Base-by-base conservation (phyloP, 1,140 invertebrate species). In the Leguminivora glycinivorella region DNA sequence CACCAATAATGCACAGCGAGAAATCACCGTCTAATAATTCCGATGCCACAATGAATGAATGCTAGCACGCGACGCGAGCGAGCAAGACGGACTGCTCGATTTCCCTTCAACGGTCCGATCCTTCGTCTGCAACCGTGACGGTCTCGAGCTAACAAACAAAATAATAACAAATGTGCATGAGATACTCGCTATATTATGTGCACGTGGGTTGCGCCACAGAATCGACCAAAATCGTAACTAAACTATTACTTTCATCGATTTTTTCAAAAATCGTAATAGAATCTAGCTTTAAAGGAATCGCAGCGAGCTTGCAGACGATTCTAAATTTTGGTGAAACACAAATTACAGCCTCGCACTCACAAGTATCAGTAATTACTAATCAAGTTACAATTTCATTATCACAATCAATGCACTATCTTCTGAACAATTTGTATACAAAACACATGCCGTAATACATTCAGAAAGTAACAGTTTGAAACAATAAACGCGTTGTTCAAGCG, bases 81-180 rank as follows among this genome's bases (percentile, higher is more conserved):
- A 84, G 79, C 82, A 81, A 84, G 79, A 83, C 82, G 77, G 78
- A 83, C 80, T 79, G 83, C 83, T 76, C 85, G 79, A 82, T 81
- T 84, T 83, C 81, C 79, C 80, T 81, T 82, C 82, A 82, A 87
- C 85, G 82, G 84, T 85, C 81, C 85, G 83, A 88, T 83, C 80
- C 78, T 67, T 25, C 76, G 76, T 81, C 86, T 79, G 82, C 77
- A 81, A 80, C 75, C 29, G 68, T 69, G 63, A 72, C 60, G 80
- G 85, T 90, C 92, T 92, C 90, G 92, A 92, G 92, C 88, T 92
- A 87, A 85, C 87, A 88, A 91, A 90, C 92, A 93, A 93, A 93
- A 93, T 93, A 93, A 93, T 92, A 93, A 93, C 93, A 93, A 93
- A 92, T 93, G 92, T 92, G 92, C 92, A 92, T 92, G 92, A 87